Conservation (phyloP, 1,140 invertebrate species). For the Bombus turneri region DNA sequence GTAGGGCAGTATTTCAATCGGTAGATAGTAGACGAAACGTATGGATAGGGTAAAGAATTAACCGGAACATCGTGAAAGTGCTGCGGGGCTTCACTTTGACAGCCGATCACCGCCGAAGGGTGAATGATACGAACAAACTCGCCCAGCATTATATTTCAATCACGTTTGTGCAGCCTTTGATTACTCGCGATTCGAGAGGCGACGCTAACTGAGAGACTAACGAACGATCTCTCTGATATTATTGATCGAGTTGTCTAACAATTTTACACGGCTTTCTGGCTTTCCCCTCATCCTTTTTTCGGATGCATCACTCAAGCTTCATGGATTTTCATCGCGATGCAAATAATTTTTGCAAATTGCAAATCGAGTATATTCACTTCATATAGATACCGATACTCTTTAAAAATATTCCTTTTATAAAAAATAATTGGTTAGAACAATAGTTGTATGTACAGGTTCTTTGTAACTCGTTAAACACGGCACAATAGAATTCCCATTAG, state of each 20-base stretch:
- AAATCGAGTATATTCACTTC: background rate
- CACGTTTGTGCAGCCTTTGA: slow-evolving; percentile 69
- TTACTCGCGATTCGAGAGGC: slow-evolving; percentile 68
- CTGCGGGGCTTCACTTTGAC: slow-evolving; percentile 66
- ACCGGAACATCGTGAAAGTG: slow-evolving; percentile 58
- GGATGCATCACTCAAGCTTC: background rate
- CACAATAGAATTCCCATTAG: too few relatives aligned
- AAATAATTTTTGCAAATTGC: slow-evolving; percentile 2
- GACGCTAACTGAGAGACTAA: slow-evolving; percentile 65
- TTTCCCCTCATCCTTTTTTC: slow-evolving; percentile 23
- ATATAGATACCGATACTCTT: background rate
- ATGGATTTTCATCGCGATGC: slow-evolving; percentile 12
- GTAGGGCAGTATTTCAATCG: slow-evolving; percentile 59
- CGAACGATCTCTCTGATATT: slow-evolving; percentile 69
- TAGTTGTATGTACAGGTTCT: too few relatives aligned
- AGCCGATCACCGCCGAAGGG: slow-evolving; percentile 58
- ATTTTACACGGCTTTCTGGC: slow-evolving; percentile 58
- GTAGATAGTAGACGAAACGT: slow-evolving; percentile 51
- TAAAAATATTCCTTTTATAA: background rate
- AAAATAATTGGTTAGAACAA: background rate
- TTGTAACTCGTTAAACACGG: background rate
- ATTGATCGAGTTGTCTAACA: slow-evolving; percentile 69
- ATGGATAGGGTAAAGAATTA: slow-evolving; percentile 65
- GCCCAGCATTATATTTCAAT: slow-evolving; percentile 68
- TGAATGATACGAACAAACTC: slow-evolving; percentile 66